phyloP scores from a whole-genome alignment of 2,113 vertebrate genomes.

The Xyrauchen texanus region DNA sequence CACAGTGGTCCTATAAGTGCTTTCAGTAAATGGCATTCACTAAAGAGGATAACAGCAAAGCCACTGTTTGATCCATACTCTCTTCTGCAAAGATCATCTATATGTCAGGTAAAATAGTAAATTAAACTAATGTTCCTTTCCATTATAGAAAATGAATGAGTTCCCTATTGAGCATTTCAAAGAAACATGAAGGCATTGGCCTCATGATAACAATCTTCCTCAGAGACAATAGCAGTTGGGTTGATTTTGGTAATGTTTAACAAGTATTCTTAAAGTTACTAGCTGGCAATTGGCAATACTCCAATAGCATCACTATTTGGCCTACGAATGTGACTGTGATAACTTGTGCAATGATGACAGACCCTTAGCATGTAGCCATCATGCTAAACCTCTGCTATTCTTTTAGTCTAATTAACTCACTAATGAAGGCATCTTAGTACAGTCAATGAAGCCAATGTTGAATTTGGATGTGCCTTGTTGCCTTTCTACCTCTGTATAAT shows the following conservation, averaged over 20 bases:
- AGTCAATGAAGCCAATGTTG: no score
- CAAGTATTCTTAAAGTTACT: neutral
- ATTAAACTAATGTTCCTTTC: slow-evolving; percentile 41
- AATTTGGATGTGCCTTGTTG: no score
- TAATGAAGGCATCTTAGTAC: no score
- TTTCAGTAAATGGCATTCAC: slow-evolving; percentile 36
- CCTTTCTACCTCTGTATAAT: no score
- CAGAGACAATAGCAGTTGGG: slow-evolving; percentile 11
- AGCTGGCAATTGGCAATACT: neutral
- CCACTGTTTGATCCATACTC: slow-evolving; percentile 33
- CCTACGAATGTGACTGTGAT: no score
- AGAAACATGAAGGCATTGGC: slow-evolving; percentile 18
- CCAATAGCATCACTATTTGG: neutral
- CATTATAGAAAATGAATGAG: slow-evolving; percentile 27
- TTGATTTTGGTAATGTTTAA: slow-evolving; percentile 1
- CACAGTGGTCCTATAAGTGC: slow-evolving; percentile 18
- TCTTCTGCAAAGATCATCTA: slow-evolving; percentile 28
- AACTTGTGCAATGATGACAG: neutral
- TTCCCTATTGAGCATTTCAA: slow-evolving; percentile 29
- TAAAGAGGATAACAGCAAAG: slow-evolving; percentile 34
- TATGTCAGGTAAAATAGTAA: slow-evolving; percentile 24
- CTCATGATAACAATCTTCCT: slow-evolving; percentile 34
- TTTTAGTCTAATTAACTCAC: no score
- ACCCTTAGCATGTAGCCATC: neutral
- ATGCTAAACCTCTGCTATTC: neutral